Conservation (phyloP, 2,113 vertebrate genomes). For the Ceratotherium simum region DNA sequence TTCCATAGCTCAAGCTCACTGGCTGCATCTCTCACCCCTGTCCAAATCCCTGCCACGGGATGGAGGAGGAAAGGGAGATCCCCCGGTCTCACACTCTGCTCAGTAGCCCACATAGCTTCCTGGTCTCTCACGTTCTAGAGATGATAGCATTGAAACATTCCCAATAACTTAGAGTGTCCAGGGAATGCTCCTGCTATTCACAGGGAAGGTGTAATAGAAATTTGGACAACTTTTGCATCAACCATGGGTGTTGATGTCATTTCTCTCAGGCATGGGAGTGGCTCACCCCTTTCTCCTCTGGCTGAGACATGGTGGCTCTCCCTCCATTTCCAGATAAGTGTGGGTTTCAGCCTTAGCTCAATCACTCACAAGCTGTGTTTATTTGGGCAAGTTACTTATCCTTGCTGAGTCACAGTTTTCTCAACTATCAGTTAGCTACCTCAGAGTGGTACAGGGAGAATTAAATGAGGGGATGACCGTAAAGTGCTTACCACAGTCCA, state of each 20-base stretch:
- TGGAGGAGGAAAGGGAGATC: neutral
- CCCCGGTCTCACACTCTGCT: neutral
- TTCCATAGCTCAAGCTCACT: neutral
- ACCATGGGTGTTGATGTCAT: neutral
- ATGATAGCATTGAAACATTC: neutral
- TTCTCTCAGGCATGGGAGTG: neutral
- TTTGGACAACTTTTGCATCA: neutral
- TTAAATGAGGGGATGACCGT: neutral
- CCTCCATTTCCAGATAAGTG: neutral
- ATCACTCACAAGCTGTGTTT: neutral
- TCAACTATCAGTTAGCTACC: neutral
- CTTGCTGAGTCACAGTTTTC: neutral
- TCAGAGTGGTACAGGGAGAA: neutral
- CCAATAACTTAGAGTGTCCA: neutral
- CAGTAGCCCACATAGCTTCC: neutral
- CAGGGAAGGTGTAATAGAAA: too few relatives aligned
- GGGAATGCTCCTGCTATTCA: neutral
- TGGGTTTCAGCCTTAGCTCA: neutral
- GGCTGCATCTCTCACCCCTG: too few relatives aligned
- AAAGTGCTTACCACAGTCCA: neutral
- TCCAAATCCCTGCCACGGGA: neutral
- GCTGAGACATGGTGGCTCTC: neutral
- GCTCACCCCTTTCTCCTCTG: neutral
- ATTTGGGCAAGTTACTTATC: neutral
- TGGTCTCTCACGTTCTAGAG: neutral